Conservation (phyloP, 2,113 vertebrate species). For the Halcyon senegalensis region DNA sequence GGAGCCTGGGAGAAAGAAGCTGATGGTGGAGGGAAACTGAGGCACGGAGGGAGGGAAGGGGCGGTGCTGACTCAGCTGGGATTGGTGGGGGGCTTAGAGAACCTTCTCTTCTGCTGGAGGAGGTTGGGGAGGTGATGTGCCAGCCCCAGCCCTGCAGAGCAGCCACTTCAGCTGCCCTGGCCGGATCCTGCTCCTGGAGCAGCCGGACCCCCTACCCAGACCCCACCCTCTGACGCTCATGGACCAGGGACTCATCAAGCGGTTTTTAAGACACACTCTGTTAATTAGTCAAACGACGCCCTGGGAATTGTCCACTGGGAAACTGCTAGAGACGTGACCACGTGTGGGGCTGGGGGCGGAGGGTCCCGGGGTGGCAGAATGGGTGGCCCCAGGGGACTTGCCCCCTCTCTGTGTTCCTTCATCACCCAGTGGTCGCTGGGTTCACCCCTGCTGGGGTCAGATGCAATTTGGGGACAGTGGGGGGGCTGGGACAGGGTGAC, state of each 20-base stretch:
- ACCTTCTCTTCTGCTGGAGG: not conserved
- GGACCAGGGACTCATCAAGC: accelerated
- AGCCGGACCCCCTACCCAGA: accelerated
- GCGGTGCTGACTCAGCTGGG: not conserved
- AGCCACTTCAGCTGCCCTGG: not conserved
- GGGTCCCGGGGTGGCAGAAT: accelerated
- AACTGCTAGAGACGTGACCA: accelerated
- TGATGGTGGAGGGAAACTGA: not conserved
- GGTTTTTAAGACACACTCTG: not conserved
- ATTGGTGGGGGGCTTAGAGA: accelerated
- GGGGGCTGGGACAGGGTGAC: not conserved
- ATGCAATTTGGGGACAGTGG: not conserved
- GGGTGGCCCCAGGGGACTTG: not conserved
- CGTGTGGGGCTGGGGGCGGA: accelerated
- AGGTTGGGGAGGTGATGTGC: not conserved
- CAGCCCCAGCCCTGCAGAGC: not conserved
- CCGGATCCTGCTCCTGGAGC: not conserved
- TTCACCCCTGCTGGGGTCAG: accelerated
- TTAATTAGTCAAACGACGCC: not conserved
- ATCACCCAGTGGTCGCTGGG: accelerated
- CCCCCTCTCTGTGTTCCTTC: accelerated
- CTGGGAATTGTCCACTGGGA: not conserved
- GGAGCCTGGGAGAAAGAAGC: not conserved
- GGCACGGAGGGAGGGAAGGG: not conserved
- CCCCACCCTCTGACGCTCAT: accelerated